Evolutionary conservation across 1,140 invertebrate genomes (phyloP), one percentile per base, ranked within the genome.

Genomic region (Planococcus citri): DNA sequence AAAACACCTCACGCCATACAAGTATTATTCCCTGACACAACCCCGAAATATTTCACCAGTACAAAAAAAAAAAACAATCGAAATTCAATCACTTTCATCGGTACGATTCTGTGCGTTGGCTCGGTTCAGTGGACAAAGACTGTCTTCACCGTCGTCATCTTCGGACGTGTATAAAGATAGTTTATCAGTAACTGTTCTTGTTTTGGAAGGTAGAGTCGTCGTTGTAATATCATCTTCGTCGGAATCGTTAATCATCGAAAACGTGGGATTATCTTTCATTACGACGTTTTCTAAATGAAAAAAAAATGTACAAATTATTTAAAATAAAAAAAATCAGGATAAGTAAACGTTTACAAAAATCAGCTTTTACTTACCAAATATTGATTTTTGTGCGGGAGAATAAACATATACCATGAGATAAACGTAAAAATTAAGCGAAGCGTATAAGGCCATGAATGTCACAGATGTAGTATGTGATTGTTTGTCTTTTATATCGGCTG

Each of bases 231-330:
- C 92, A 74, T 97, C 95, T 81, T 97, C 95, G 78, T 98, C 95
- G 0, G 94, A 96, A 77, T 98, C 94, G 78, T 97, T 97, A 70
- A 98, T 90, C 95, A 98, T 97, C 12, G 94, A 97, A 79, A 97
- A 92, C 8, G 93, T 89, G 60, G 94, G 94, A 82, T 97, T 97
- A 80, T 97, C 95, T 81, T 96, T 97, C 27, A 94, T 94, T 74
- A 94, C 91, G 9, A 91, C 82, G 29, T 80, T 86, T 79, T 97
- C 94, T 93, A 64, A 64, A 27, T 3, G 24, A n/a, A n/a, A 64
- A 64, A 4, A 64, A 24, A 6, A 6, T 33, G 3, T 33, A n/a
- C n/a, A n/a, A n/a, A n/a, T n/a, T n/a, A n/a, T n/a, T n/a, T n/a
- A n/a, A n/a, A n/a, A n/a, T n/a, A n/a, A n/a, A n/a, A n/a, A n/a